Evolutionary conservation across 2,797 vertebrate species (phyloP).

Genomic region (Calcarius lapponicus): DNA sequence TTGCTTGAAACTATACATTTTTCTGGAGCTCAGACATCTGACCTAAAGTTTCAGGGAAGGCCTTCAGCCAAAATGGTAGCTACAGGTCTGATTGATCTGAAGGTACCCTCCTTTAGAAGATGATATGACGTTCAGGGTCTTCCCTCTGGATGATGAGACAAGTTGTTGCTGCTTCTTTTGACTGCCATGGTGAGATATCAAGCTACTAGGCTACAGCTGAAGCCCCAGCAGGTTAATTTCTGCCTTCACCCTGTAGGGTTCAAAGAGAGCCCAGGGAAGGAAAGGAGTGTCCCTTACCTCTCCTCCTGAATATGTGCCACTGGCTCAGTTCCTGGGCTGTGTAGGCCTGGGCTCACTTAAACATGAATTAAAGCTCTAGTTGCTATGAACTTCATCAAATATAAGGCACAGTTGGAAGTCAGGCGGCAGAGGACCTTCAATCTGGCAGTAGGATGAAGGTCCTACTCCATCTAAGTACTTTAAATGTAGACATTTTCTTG

Average conservation of each 20-base stretch:
- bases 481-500: background rate
- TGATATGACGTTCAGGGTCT: background rate
- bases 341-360: background rate
- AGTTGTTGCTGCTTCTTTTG: background rate
- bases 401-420: background rate
- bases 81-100: background rate
- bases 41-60: background rate
- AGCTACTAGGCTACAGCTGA: background rate
- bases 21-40: background rate
- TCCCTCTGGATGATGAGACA: background rate
- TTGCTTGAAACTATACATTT: background rate
- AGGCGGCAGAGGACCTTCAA: background rate
- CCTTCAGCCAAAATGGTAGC: background rate
- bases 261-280: background rate
- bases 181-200: background rate
- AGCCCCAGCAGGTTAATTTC: background rate
- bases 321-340: background rate
- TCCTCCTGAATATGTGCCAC: background rate
- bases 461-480: background rate
- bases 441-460: background rate
- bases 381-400: background rate
- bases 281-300: background rate
- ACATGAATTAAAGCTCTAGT: background rate
- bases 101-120: background rate
- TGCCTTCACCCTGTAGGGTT: background rate